These are phyloP conservation scores for Amphipoea lucens DNA, from an alignment of 2,888 invertebrate species.

Conservation along the genomic window DNA sequence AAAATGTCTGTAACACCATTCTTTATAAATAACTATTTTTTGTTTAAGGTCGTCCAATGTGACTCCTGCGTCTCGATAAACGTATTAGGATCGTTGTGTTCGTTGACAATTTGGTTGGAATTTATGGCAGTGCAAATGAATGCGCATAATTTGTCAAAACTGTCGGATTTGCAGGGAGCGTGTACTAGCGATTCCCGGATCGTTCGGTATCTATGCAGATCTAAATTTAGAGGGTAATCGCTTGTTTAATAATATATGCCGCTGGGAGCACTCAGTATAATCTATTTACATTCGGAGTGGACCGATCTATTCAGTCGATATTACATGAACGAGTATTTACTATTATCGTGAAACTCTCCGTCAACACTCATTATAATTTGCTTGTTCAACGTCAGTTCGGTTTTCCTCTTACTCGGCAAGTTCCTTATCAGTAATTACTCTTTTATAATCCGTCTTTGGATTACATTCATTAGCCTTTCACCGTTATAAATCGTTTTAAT, in stretches of 20 bases:
- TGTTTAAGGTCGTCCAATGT: conserved; percentile 66
- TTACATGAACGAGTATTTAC: conserved; percentile 61
- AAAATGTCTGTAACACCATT: conserved; percentile 63
- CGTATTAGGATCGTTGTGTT: conserved; percentile 56
- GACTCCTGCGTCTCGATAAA: conserved; percentile 64
- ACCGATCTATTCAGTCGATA: conserved; percentile 71
- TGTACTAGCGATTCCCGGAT: conserved; percentile 74
- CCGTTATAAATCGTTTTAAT: conserved; percentile 33
- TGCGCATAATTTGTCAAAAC: conserved; percentile 84
- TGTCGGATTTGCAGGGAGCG: conserved; percentile 79
- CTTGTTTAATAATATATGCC: conserved; percentile 82
- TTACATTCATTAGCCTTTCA: conserved; percentile 39
- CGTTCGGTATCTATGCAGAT: conserved; percentile 79
- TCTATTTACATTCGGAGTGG: conserved; percentile 75
- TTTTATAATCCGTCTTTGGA: conserved; percentile 24
- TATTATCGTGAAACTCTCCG: conserved; percentile 57
- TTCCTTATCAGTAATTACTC: conserved; percentile 53
- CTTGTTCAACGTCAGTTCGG: conserved; percentile 40
- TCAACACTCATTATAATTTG: conserved; percentile 57
- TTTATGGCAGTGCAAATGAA: conserved; percentile 74
- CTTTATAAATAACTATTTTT: conserved; percentile 65
- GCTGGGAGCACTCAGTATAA: conserved; percentile 72
- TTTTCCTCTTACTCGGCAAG: conserved; percentile 36
- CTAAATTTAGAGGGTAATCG: conserved; percentile 84
- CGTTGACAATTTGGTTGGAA: conserved; percentile 63